Evolutionary conservation across 2,888 invertebrate species (phyloP), one percentile per base, ranked within the genome.

Genomic region (Phlogophora meticulosa): DNA sequence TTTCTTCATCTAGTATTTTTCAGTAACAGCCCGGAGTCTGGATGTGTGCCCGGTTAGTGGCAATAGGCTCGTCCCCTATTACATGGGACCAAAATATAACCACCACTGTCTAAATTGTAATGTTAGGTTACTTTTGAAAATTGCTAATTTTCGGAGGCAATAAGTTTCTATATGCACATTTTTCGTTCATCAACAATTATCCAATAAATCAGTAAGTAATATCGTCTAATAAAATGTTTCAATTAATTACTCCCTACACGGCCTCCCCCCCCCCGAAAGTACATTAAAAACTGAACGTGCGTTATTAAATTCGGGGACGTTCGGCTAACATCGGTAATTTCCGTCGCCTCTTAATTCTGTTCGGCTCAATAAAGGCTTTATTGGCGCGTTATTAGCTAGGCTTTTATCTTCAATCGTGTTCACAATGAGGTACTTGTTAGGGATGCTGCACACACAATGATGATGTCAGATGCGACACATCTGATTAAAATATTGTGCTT

Each of bases 291-390:
- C 80, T 82, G 85, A 75, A 77, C 79, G 80, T 81, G 73, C 80
- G 84, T 85, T 85, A 81, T 81, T 80, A 85, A 81, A 84, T 85
- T 85, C 86, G 80, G 77, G 67, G 69, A 76, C 60, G 83, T 79
- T 87, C 87, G 87, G 80, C 80, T 75, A 82, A 72, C 72, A 81
- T 82, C 83, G 83, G 82, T 80, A 77, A 85, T 87, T 87, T 83
- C 82, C 86, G 85, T 65, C 87, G 86, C 84, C 85, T 85, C 82
- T 83, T 87, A 85, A 88, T 87, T 84, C 88, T 77, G 83, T 86
- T 86, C 87, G 82, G 87, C 89, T 88, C 90, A 88, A 90, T 90
- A 88, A 88, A 88, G 89, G 76, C 86, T 88, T 88, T 88, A 88
- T 88, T 88, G 86, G 87, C 72, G 72, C 83, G 84, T 88, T 89